Base-by-base conservation (phyloP, 2,797 vertebrate species). In the Halcyon leucocephala region DNA sequence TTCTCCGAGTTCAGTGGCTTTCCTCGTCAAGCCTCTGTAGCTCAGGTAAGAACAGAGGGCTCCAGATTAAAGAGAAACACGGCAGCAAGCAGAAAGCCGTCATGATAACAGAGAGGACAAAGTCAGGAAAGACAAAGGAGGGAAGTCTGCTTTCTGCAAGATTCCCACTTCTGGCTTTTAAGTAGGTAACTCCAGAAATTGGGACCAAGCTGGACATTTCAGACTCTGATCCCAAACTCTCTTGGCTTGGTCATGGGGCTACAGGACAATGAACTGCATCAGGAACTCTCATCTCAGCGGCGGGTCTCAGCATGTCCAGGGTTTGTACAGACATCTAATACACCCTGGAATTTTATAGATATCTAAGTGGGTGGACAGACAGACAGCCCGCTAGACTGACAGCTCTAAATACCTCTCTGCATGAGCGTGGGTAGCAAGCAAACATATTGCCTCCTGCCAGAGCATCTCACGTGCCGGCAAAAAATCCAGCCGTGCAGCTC, bases 21-120 rank as follows among this genome's bases (percentile, higher is more conserved):
- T 93, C 37, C 76, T 85, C 82, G 20, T 84, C 90, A 90, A 88
- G 93, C 89, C 67, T 96, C 79, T 88, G 51, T 57, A 86, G 89
- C 91, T 94, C 77, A 94, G 88, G 87, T 95, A 97, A 92, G 92
- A 96, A 94, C 92, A 95, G 91, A 97, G 85, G 78, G 83, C 92
- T 89, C 71, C 95, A 95, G 87, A 93, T 95, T 96, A 96, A 95
- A 95, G 93, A 69, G 81, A 86, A 95, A 95, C 82, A 94, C 46
- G 1, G 76, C 92, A 92, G 91, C 76, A 86, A 92, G 86, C 84
- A 94, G 91, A 96, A 88, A 86, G 31, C 74, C 17, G 4, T 64
- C 28, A 31, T 89, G 92, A 88, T 86, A 89, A 82, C 69, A 76
- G 79, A 57, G 83, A 71, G 87, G 87, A 95, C 65, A 71, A 79